These are phyloP conservation scores for Schlechtendalia chinensis DNA, from an alignment of 1,140 invertebrate genomes.

Conservation along the genomic window DNA sequence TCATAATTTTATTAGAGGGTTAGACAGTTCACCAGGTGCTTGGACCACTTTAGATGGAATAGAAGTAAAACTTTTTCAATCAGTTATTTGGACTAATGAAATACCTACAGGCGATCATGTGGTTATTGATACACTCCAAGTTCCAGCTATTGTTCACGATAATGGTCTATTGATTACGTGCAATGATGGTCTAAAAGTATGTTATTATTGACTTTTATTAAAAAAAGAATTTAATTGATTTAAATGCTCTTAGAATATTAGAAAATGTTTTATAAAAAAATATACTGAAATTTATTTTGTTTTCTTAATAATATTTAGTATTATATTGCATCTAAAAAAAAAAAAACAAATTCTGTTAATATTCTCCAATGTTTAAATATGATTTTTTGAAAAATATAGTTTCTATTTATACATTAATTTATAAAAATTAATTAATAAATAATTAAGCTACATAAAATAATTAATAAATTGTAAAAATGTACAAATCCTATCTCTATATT, in stretches of 20 bases:
- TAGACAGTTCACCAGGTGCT: slow-evolving; percentile 91
- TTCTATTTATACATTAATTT: too few relatives aligned
- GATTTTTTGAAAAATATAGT: too few relatives aligned
- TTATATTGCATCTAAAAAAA: too few relatives aligned
- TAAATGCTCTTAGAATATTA: too few relatives aligned
- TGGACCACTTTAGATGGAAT: slow-evolving; percentile 68
- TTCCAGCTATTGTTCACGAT: slow-evolving; percentile 72
- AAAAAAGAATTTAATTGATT: too few relatives aligned
- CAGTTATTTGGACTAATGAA: slow-evolving; percentile 68
- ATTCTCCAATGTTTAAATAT: too few relatives aligned
- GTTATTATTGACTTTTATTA: background rate
- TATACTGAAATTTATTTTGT: background rate
- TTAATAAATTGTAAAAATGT: too few relatives aligned
- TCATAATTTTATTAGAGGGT: slow-evolving; percentile 91
- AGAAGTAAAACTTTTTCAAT: slow-evolving; percentile 77
- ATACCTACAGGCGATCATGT: slow-evolving; percentile 60
- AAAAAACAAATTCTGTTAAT: too few relatives aligned
- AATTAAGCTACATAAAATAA: too few relatives aligned
- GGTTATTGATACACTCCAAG: slow-evolving; percentile 58
- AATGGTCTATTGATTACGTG: slow-evolving; percentile 78
- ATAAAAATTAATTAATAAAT: background rate
- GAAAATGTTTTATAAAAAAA: too few relatives aligned
- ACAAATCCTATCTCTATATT: too few relatives aligned
- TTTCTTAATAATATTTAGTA: background rate
- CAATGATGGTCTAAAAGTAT: slow-evolving; percentile 63